Evolutionary conservation across 2,888 invertebrate species (phyloP).

Genomic region (Cyrtodaria siliqua): DNA sequence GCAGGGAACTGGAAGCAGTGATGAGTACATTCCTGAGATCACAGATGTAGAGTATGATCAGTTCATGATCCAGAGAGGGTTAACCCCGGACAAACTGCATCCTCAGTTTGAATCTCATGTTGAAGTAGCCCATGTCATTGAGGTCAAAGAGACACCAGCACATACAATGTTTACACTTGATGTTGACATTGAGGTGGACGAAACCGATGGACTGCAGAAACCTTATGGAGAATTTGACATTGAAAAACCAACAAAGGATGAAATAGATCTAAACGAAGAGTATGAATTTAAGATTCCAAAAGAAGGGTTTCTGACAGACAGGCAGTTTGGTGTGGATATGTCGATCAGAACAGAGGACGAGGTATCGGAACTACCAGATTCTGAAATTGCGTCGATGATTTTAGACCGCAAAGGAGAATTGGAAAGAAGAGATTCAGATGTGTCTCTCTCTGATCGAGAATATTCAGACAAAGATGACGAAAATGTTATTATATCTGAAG

Average conservation of each 20-base stretch:
- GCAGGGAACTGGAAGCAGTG: conserved; percentile 16
- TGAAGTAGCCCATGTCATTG: conserved; percentile 15
- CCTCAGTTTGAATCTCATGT: conserved; percentile 37
- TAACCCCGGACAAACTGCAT: not conserved
- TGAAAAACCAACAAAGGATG: conserved; percentile 22
- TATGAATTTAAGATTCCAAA: conserved; percentile 53
- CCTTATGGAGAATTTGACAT: conserved; percentile 27
- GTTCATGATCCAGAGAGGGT: conserved; percentile 5
- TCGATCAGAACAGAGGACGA: conserved; percentile 65
- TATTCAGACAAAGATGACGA: conserved; percentile 63
- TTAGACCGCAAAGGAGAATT: conserved; percentile 51
- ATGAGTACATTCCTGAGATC: conserved; percentile 53
- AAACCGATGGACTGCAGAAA: not conserved
- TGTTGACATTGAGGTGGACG: conserved; percentile 3
- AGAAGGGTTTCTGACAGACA: conserved; percentile 44
- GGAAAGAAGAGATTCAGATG: conserved; percentile 60
- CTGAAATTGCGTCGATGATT: conserved; percentile 62
- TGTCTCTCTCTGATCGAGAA: conserved; percentile 58
- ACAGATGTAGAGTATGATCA: conserved; percentile 53
- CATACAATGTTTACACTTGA: conserved; percentile 12
- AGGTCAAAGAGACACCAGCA: not conserved
- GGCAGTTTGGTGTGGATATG: conserved; percentile 51
- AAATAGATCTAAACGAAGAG: conserved; percentile 56
- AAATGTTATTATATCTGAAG: conserved; percentile 57
- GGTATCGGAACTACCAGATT: conserved; percentile 63